phyloP scores from a whole-genome alignment of 2,113 vertebrate genomes.

The Chloroceryle aenea region DNA sequence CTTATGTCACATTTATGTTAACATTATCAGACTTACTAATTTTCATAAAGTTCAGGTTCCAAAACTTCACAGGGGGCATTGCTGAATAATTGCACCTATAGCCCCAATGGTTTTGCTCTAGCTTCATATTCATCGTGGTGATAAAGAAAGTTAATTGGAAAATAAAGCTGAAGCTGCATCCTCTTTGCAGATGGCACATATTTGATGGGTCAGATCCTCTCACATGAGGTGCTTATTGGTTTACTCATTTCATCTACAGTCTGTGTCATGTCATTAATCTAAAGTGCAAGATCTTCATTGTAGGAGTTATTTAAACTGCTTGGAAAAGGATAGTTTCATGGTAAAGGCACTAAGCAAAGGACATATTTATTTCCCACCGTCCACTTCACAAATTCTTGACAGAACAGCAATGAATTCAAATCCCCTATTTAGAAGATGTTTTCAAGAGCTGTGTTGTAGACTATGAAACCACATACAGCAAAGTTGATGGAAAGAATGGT shows the following conservation, averaged over 20 bases:
- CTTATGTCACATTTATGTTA: not conserved
- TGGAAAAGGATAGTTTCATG: not conserved
- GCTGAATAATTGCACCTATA: not conserved
- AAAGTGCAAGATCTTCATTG: not conserved
- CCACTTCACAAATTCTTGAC: not conserved
- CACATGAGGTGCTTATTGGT: not conserved
- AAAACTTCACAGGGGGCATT: not conserved
- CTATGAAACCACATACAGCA: not conserved
- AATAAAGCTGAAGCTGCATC: not conserved
- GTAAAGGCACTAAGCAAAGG: not conserved
- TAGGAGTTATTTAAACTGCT: not conserved
- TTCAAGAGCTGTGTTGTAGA: not conserved
- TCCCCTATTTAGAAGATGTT: rapidly evolving
- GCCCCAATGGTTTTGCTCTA: not conserved
- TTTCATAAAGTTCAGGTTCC: not conserved
- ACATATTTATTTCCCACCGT: not conserved
- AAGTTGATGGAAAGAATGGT: not conserved
- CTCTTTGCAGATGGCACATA: not conserved
- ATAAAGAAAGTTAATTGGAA: not conserved
- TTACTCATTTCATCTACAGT: not conserved
- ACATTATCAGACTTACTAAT: not conserved
- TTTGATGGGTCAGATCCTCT: not conserved
- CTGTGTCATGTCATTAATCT: not conserved
- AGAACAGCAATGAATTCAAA: not conserved
- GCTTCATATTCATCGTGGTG: not conserved